Percentiles rank a stretch among this genome's conserved stretches.
Evolutionary conservation across 2,797 vertebrate genomes (phyloP).

Genomic region (Melanotaenia trifasciata): DNA sequence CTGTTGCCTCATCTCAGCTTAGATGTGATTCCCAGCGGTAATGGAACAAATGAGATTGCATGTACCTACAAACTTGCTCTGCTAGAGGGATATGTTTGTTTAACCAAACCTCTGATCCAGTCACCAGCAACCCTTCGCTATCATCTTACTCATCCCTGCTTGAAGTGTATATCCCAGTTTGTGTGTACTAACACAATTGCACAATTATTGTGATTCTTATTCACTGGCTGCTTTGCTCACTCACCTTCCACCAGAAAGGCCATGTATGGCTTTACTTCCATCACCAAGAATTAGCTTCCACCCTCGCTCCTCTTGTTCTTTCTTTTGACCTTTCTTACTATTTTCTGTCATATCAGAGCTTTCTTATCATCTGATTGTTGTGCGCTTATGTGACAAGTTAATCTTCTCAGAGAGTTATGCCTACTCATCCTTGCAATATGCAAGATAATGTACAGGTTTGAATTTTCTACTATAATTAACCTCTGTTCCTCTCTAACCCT

Average conservation of each 20-base stretch:
- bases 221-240: conserved; percentile 35
- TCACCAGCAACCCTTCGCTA: conserved; percentile 12
- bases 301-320: conserved; percentile 23
- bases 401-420: conserved; percentile 21
- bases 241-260: conserved; percentile 53
- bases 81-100: conserved; percentile 23
- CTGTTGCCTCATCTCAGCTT: neutral
- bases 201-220: conserved; percentile 53
- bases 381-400: conserved; percentile 32
- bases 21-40: neutral
- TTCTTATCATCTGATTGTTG: conserved; percentile 33
- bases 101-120: conserved; percentile 23
- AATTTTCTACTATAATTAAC: conserved; percentile 25
- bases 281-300: conserved; percentile 50
- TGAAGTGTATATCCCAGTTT: conserved; percentile 30
- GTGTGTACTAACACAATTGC: conserved; percentile 65
- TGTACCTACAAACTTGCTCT: conserved; percentile 9
- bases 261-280: conserved; percentile 52
- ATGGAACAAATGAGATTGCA: conserved; percentile 8
- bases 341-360: conserved; percentile 31
- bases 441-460: conserved; percentile 29
- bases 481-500: conserved; percentile 9
- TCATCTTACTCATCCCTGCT: conserved; percentile 34
- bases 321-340: conserved; percentile 50
- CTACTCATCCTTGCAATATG: conserved; percentile 42